A percentile compares a stretch with the other conserved stretches of the same genome.
Conservation (phyloP, 2,888 invertebrate species). For the Phaedon cochleariae region DNA sequence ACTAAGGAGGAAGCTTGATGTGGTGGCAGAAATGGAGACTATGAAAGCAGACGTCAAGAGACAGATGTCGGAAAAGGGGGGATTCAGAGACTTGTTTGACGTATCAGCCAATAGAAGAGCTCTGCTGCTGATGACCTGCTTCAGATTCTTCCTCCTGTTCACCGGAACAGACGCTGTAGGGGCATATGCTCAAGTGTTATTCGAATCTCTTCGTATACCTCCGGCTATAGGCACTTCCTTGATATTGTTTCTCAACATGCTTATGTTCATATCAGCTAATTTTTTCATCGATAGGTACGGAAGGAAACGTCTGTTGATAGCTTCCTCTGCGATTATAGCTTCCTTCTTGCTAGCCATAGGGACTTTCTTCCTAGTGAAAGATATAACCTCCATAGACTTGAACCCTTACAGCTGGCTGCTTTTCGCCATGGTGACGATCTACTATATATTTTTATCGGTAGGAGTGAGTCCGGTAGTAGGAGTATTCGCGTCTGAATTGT, state of each 20-base stretch:
- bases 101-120: conserved; percentile 51
- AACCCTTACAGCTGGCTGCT: conserved; percentile 45
- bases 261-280: conserved; percentile 29
- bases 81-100: conserved; percentile 50
- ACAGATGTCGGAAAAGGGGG: conserved; percentile 53
- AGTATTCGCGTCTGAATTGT: conserved; percentile 48
- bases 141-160: neutral
- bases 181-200: neutral
- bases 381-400: conserved; percentile 39
- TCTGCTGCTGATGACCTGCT: conserved; percentile 26
- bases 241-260: neutral
- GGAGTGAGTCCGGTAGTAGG: conserved; percentile 47
- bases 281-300: conserved; percentile 48
- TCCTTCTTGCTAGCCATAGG: conserved; percentile 37
- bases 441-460: conserved; percentile 40
- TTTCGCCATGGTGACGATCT: conserved; percentile 43
- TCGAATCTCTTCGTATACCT: neutral
- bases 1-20: conserved; percentile 44
- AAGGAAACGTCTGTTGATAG: conserved; percentile 44
- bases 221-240: neutral
- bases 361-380: conserved; percentile 52
- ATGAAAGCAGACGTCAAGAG: conserved; percentile 48
- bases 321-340: conserved; percentile 42
- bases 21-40: conserved; percentile 45
- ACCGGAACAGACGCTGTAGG: neutral